Base-by-base conservation (phyloP, 1,140 invertebrate species). In the Sycobia sp. region DNA sequence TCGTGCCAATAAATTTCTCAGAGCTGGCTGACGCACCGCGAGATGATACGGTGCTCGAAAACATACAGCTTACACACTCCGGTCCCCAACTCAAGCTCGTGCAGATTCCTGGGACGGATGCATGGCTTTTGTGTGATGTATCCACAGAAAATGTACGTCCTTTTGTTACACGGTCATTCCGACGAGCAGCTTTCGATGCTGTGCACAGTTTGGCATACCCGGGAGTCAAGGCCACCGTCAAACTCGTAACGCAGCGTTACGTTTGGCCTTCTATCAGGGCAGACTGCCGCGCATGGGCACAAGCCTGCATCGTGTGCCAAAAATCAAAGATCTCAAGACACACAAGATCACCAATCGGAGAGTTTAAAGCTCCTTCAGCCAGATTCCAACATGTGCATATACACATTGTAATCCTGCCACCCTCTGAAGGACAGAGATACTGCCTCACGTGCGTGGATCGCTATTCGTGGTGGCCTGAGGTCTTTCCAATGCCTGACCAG, bases 381-480 rank as follows among this genome's bases (percentile, higher is more conserved):
- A 4, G n/a, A 11, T 27, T 46, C 20, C 4, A n/a, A 36, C 39
- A 3, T 16, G 4, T n/a, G n/a, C n/a, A 3, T 16, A 18, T 22
- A 10, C 14, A 11, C 36, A 13, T 44, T 78, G 76, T 0, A 47
- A 67, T 29, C n/a, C 61, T 0, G 51, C 62, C 43, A n/a, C 27
- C 65, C 43, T n/a, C 38, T 3, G 20, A 23, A 23, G 36, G 34
- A 5, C 9, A 39, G 3, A 11, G 38, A 10, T 41, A 41, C 7
- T 41, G 18, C 25, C 44, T 75, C 1, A 73, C 70, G 4, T 58
- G 51, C 9, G 64, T 79, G 0, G 76, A 79, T 49, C 34, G 70
- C 11, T 71, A 66, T 27, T 49, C 71, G 0, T 47, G 69, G 10
- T 81, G 74, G 72, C 69, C 72, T 4, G 74, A 73, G 54, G 73